phyloP scores from a whole-genome alignment of 2,797 vertebrate genomes.

The Coluber constrictor region DNA sequence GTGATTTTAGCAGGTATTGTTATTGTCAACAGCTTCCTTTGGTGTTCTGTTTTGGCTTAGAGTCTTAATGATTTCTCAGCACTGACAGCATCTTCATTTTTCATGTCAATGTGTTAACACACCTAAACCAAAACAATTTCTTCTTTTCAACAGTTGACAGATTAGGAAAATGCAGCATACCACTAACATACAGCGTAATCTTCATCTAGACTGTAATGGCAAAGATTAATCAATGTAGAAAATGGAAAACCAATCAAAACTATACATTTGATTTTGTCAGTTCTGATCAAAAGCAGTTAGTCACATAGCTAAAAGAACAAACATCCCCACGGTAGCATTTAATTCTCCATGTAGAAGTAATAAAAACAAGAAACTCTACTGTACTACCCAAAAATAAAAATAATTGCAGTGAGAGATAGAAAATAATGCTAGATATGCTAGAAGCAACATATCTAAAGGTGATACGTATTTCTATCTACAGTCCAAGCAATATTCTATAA shows the following conservation, averaged over 20 bases:
- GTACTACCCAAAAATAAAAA: not conserved
- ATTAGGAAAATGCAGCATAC: constrained; percentile 21
- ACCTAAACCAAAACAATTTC: not conserved
- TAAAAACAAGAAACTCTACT: not conserved
- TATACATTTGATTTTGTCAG: constrained; percentile 15
- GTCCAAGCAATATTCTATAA: fast-evolving
- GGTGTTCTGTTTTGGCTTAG: not conserved
- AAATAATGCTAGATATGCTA: not conserved
- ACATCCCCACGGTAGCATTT: not conserved
- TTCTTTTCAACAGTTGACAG: constrained; percentile 40
- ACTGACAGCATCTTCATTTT: not conserved
- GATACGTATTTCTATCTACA: fast-evolving
- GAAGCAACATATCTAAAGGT: not conserved
- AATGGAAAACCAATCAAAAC: constrained; percentile 21
- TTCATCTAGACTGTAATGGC: not conserved
- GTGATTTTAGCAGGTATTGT: not conserved
- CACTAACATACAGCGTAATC: constrained; percentile 19
- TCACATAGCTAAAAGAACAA: not conserved
- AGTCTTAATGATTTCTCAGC: not conserved
- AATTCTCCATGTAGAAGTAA: not conserved
- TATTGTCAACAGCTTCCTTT: not conserved
- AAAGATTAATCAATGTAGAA: constrained; percentile 9
- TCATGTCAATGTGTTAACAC: not conserved
- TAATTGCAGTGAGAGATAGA: not conserved
- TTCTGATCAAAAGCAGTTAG: not conserved